phyloP scores from a whole-genome alignment of 1,140 invertebrate species.

The Trichogramma pretiosum region DNA sequence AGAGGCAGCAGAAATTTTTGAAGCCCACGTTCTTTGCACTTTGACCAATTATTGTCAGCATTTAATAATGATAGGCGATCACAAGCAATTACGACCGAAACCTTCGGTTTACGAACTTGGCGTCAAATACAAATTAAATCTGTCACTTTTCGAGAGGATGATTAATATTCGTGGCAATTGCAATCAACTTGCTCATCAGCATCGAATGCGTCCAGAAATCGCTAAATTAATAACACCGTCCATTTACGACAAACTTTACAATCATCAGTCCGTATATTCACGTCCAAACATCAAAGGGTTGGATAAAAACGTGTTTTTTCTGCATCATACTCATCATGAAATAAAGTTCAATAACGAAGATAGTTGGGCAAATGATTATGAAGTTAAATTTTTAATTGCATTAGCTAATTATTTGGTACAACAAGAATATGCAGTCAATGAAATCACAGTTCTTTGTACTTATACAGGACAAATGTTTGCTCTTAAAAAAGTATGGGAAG shows the following conservation, averaged over 20 bases:
- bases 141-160: no score
- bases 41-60: neutral
- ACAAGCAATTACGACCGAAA: neutral
- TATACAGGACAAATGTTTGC: neutral
- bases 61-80: neutral
- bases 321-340: neutral
- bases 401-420: neutral
- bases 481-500: conserved; percentile 1
- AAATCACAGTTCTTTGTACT: conserved; percentile 6
- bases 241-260: neutral
- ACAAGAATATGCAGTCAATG: neutral
- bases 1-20: neutral
- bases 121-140: neutral
- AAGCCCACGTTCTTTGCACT: neutral
- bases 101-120: neutral
- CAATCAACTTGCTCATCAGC: neutral
- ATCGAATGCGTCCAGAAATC: conserved; percentile 6
- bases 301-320: neutral
- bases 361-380: neutral
- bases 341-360: neutral
- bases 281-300: neutral
- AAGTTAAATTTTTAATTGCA: neutral
- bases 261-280: neutral
- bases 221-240: neutral
- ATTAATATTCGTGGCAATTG: neutral